Conservation (phyloP, 2,888 invertebrate species). For the Leptinotarsa tumamoca region DNA sequence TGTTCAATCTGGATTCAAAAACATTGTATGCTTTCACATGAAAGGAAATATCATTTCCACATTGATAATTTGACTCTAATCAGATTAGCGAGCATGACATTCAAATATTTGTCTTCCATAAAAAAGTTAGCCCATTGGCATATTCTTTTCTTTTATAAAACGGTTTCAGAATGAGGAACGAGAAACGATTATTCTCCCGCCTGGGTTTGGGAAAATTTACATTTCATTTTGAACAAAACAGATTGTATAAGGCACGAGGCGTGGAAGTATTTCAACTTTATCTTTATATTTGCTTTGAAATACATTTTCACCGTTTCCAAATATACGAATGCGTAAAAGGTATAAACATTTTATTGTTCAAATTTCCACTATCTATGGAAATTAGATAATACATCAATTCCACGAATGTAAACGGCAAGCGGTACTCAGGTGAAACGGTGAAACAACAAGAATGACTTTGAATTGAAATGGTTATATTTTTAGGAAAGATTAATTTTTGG, state of each 20-base stretch:
- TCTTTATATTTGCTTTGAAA: not conserved
- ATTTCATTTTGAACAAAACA: not conserved
- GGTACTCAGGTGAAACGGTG: not conserved
- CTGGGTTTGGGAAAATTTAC: not conserved
- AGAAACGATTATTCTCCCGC: not conserved
- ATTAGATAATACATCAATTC: not conserved
- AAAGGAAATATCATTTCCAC: not conserved
- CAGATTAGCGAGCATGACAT: not conserved
- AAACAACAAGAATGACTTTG: not conserved
- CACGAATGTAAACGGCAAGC: not conserved
- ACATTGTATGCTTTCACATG: too few species aligned
- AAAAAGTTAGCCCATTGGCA: not conserved
- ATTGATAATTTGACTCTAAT: not conserved
- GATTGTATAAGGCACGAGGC: not conserved
- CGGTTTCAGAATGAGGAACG: not conserved
- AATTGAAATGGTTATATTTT: too few species aligned
- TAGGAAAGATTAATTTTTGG: too few species aligned
- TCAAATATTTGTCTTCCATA: too few species aligned
- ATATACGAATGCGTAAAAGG: not conserved
- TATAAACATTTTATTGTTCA: slow-evolving; percentile 2
- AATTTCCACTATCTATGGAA: slow-evolving; percentile 14
- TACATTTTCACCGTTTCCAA: not conserved
- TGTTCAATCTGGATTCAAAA: too few species aligned
- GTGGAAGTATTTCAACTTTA: not conserved
- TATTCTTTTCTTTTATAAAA: not conserved